Conservation (phyloP, 35 echinoderm and acorn worm genomes). For the Patiria miniata region DNA sequence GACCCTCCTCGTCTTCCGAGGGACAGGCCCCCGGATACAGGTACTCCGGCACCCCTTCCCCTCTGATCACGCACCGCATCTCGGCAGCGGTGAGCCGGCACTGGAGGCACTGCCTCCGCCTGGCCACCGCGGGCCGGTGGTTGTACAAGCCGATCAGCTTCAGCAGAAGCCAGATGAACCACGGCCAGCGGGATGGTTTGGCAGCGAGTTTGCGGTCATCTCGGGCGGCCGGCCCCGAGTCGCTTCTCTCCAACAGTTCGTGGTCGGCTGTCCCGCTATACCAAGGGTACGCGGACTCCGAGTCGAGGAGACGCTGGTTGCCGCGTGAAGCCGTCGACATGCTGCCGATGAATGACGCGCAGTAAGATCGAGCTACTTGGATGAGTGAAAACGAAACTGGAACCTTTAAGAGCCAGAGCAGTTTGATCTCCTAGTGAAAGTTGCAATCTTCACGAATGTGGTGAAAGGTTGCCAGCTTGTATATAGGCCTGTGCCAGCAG, state of each 20-base stretch:
- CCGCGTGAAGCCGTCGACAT: too few species aligned
- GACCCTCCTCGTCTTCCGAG: neutral
- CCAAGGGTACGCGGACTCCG: neutral
- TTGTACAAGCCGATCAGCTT: slow-evolving; percentile 15
- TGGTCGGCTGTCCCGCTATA: neutral
- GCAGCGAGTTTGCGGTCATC: neutral
- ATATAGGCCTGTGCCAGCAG: too few species aligned
- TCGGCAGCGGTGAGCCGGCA: neutral
- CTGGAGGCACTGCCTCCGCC: neutral
- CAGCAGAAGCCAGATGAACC: slow-evolving; percentile 2
- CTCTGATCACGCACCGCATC: neutral
- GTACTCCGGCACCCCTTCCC: slow-evolving; percentile 5
- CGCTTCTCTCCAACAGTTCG: neutral
- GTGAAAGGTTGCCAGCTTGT: too few species aligned
- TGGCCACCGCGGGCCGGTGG: slow-evolving; percentile 8
- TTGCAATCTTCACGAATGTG: too few species aligned
- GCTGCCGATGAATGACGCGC: too few species aligned
- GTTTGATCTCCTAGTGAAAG: too few species aligned
- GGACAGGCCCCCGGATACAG: neutral
- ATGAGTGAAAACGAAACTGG: too few species aligned
- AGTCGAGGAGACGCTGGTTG: neutral
- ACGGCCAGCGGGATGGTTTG: neutral
- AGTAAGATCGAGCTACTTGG: too few species aligned
- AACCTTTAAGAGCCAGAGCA: too few species aligned
- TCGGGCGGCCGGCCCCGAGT: neutral